phyloP scores from a whole-genome alignment of 1,140 invertebrate genomes.

The Drosophila persimilis region DNA sequence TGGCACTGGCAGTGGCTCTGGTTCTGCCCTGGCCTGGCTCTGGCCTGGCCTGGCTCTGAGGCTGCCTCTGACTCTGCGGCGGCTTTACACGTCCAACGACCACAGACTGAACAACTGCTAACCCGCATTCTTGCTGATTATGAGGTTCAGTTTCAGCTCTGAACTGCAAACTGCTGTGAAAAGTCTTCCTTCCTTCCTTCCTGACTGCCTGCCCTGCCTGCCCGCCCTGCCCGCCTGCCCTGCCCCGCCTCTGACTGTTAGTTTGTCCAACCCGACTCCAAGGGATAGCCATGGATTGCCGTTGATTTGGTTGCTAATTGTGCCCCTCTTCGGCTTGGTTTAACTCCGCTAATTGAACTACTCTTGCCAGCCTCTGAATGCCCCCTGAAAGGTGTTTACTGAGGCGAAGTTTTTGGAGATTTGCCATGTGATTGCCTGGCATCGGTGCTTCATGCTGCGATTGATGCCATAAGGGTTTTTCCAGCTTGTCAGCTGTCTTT shows the following conservation, averaged over 20 bases:
- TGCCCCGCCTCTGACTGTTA: neutral
- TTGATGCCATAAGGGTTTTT: neutral
- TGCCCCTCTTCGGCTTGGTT: constrained; percentile 51
- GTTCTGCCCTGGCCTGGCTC: neutral
- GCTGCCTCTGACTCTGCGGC: constrained; percentile 31
- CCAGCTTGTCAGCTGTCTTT: too few relatives aligned
- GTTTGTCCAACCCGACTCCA: constrained; percentile 34
- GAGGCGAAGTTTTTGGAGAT: constrained; percentile 25
- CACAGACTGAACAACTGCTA: constrained; percentile 13
- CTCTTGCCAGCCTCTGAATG: neutral
- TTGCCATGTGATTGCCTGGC: constrained; percentile 12
- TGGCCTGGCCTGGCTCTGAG: neutral
- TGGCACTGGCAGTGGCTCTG: constrained; percentile 28
- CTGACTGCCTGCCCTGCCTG: constrained; percentile 5
- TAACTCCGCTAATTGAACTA: constrained; percentile 69
- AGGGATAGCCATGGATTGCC: constrained; percentile 25
- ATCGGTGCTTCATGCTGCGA: constrained; percentile 14
- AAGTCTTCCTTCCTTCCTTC: constrained; percentile 27
- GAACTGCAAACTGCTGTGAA: constrained; percentile 57
- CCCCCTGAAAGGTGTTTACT: constrained; percentile 30
- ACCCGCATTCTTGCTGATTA: constrained; percentile 50
- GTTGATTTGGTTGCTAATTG: constrained; percentile 68
- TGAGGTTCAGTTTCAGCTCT: constrained; percentile 43
- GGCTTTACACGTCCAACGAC: constrained; percentile 36
- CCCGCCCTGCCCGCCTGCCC: too few relatives aligned